Conservation (phyloP, 2,113 vertebrate genomes). For the Mixornis gularis region DNA sequence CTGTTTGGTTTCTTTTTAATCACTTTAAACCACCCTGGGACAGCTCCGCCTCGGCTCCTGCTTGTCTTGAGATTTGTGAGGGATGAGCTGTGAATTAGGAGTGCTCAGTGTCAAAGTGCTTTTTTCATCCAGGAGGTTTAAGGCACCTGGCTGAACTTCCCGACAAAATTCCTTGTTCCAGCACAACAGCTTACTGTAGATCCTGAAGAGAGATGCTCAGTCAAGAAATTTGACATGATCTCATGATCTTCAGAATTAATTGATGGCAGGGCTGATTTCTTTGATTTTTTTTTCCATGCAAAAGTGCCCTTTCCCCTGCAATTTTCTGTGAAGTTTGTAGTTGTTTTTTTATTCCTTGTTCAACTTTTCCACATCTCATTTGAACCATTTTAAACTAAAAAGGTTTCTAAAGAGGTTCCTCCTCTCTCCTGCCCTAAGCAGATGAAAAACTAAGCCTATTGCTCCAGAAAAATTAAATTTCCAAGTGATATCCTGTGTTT, state of each 20-base stretch:
- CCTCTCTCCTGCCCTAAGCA: neutral
- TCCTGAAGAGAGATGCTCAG: neutral
- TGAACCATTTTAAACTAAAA: neutral
- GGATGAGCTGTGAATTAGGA: neutral
- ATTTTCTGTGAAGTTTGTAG: neutral
- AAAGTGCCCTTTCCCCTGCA: accelerated
- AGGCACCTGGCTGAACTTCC: neutral
- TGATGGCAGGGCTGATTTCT: neutral
- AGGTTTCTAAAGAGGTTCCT: too few species aligned
- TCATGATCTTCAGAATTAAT: neutral
- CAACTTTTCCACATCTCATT: neutral
- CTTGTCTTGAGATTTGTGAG: neutral
- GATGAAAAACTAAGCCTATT: neutral
- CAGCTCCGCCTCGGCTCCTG: neutral
- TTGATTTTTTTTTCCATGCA: neutral
- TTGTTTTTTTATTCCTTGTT: neutral
- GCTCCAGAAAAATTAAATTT: neutral
- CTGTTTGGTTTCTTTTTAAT: neutral
- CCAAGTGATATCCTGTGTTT: neutral
- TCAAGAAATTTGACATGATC: neutral
- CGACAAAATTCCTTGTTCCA: neutral
- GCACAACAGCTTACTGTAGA: neutral
- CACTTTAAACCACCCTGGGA: neutral
- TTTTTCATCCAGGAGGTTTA: neutral
- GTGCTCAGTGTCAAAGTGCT: neutral